A percentile compares a stretch with the other conserved stretches of the same genome.
Evolutionary conservation across 2,113 vertebrate genomes (phyloP).

Genomic region (Rynchops niger): DNA sequence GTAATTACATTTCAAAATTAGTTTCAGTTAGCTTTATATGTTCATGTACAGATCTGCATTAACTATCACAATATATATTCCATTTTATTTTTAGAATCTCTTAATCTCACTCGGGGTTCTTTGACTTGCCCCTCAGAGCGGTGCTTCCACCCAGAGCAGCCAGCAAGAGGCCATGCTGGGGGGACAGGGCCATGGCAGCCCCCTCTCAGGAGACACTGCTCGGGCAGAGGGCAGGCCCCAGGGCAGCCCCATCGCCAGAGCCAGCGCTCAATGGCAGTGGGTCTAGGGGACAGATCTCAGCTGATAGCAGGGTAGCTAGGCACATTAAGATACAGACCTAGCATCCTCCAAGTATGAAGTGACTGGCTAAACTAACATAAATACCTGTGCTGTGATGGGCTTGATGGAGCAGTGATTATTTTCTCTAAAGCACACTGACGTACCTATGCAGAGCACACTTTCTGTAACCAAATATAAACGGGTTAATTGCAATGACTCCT

Average conservation of each 20-base stretch:
- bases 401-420: background rate
- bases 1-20: background rate
- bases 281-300: background rate
- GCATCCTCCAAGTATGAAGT: background rate
- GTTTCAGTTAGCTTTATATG: background rate
- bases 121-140: rapidly evolving
- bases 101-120: background rate
- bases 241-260: background rate
- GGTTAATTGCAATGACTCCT: background rate
- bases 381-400: background rate
- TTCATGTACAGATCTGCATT: background rate
- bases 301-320: background rate
- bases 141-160: background rate
- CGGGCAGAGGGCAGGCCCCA: background rate
- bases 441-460: background rate
- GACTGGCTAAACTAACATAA: background rate
- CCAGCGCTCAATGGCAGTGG: background rate
- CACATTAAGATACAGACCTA: background rate
- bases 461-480: rapidly evolving
- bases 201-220: background rate
- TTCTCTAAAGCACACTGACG: background rate
- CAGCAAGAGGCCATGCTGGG: background rate
- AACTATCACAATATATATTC: background rate
- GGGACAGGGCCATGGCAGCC: background rate
- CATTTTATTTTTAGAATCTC: background rate